These are phyloP conservation scores for Champsocephalus gunnari DNA, from an alignment of 2,797 vertebrate species.

Conservation along the genomic window DNA sequence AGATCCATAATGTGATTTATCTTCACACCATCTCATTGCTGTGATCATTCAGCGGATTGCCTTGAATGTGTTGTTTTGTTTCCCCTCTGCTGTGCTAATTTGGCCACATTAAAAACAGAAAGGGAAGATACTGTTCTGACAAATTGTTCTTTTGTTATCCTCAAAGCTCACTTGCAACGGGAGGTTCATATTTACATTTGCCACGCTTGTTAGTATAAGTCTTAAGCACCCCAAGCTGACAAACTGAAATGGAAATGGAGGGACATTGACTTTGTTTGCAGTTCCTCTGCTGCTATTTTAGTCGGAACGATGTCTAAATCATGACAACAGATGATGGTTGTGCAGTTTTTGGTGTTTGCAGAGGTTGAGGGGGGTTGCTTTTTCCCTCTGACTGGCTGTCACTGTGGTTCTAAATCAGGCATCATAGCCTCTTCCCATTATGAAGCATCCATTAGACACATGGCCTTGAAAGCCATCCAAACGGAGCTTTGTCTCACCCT, in stretches of 20 bases:
- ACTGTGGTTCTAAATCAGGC: conserved; percentile 74
- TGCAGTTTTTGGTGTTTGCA: conserved; percentile 62
- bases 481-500: conserved; percentile 73
- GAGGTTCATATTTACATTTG: conserved; percentile 65
- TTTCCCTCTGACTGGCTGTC: conserved; percentile 73
- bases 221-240: conserved; percentile 68
- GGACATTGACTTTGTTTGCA: conserved; percentile 72
- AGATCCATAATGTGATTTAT: conserved; percentile 73
- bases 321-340: conserved; percentile 69
- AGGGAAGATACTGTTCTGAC: conserved; percentile 49
- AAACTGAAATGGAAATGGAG: conserved; percentile 63
- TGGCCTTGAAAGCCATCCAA: conserved; percentile 69
- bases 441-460: conserved; percentile 77
- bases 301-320: conserved; percentile 59
- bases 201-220: conserved; percentile 56
- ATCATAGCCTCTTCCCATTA: conserved; percentile 77
- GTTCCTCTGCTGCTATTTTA: conserved; percentile 72
- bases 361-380: conserved; percentile 32
- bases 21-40: conserved; percentile 69
- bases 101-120: conserved; percentile 51
- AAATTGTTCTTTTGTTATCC: conserved; percentile 61
- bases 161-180: conserved; percentile 50
- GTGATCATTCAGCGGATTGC: conserved; percentile 47
- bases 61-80: conserved; percentile 33
- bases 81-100: conserved; percentile 57